A percentile compares a stretch with the other conserved stretches of the same genome.
Evolutionary conservation across 2,113 vertebrate genomes (phyloP).

Genomic region (Gnathonemus echidnorhynchus): DNA sequence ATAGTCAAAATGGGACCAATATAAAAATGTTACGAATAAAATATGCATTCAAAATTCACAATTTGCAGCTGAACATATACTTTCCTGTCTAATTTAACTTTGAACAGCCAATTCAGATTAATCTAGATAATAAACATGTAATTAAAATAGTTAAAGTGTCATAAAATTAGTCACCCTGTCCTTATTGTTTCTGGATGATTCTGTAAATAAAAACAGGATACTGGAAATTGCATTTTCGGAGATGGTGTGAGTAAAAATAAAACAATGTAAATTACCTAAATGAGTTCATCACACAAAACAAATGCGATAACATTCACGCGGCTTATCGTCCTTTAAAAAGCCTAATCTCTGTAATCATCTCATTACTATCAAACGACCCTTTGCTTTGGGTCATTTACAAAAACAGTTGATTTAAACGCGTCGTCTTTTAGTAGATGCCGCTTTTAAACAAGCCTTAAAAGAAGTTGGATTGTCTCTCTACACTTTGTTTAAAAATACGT

Average conservation of each 20-base stretch:
- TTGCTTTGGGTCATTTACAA: not conserved
- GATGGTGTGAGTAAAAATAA: not conserved
- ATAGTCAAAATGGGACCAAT: not conserved
- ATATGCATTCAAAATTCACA: not conserved
- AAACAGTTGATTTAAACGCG: not conserved
- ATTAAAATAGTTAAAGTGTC: not conserved
- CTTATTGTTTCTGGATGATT: not conserved
- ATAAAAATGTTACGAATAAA: not conserved
- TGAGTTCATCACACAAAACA: constrained; percentile 12
- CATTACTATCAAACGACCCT: not conserved
- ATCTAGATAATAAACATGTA: not conserved
- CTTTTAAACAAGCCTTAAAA: not conserved
- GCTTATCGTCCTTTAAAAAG: not conserved
- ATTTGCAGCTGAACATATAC: not conserved
- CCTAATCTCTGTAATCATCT: constrained; percentile 5
- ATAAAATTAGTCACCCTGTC: not conserved
- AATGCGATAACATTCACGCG: not conserved
- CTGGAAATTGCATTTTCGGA: not conserved
- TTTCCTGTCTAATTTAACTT: not conserved
- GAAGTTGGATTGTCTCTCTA: not conserved
- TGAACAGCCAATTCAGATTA: not conserved
- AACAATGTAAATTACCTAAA: not conserved
- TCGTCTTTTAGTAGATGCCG: not conserved
- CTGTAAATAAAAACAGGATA: not conserved
- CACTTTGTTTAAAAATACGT: not conserved